Conservation (phyloP, 2,797 vertebrate species). For the Sebastes dallii region DNA sequence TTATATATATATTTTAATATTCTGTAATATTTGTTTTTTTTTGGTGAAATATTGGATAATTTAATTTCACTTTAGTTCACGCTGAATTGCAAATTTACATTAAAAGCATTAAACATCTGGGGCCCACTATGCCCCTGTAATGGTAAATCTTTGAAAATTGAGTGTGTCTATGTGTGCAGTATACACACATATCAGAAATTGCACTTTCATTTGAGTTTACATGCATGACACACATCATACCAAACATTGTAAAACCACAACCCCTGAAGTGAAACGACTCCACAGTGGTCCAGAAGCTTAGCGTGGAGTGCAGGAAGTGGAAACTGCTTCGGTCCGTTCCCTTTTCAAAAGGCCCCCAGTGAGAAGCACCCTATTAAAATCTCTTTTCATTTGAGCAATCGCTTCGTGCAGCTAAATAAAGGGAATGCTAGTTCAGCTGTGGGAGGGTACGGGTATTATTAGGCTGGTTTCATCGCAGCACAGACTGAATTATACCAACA, state of each 20-base stretch:
- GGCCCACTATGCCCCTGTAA: background rate
- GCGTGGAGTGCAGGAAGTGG: conserved; percentile 16
- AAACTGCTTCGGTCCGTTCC: conserved; percentile 51
- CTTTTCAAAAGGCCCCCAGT: conserved; percentile 62
- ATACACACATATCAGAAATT: background rate
- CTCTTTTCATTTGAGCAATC: conserved; percentile 74
- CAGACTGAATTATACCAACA: conserved; percentile 64
- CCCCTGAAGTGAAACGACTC: conserved; percentile 21
- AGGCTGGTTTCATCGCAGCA: conserved; percentile 59
- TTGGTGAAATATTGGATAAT: background rate
- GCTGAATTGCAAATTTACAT: background rate
- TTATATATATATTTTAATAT: background rate
- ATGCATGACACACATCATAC: background rate
- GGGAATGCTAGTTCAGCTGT: conserved; percentile 59
- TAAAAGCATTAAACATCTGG: background rate
- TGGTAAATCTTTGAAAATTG: background rate
- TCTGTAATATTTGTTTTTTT: background rate
- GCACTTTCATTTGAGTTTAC: background rate
- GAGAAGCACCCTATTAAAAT: conserved; percentile 69
- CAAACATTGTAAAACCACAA: conserved; percentile 8
- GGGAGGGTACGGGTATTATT: conserved; percentile 67
- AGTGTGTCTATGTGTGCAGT: background rate
- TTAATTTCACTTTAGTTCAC: background rate
- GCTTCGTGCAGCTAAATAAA: conserved; percentile 71
- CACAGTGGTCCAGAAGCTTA: conserved; percentile 20